These are phyloP conservation scores for Leptinotarsa lineolata DNA, from an alignment of 1,140 invertebrate species.

Conservation along the genomic window DNA sequence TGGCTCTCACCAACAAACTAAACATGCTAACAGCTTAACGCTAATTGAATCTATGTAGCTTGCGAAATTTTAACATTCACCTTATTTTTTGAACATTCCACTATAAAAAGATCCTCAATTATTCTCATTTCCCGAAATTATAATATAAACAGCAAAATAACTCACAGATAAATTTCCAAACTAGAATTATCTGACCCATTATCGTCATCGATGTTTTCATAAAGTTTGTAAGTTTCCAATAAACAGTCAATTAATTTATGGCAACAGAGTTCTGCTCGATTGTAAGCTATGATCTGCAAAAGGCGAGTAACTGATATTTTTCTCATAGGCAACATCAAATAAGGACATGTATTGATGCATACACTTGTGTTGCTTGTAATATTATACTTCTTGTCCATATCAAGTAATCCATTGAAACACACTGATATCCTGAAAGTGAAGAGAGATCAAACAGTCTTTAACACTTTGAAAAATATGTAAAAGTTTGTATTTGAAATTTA, in stretches of 20 bases:
- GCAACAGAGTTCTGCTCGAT: conserved; percentile 59
- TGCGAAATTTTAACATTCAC: too few relatives aligned
- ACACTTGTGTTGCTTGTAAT: conserved; percentile 50
- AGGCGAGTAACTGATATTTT: conserved; percentile 62
- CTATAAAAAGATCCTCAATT: too few relatives aligned
- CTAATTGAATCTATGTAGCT: too few relatives aligned
- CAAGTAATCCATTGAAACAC: conserved; percentile 42
- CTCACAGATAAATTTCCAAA: conserved; percentile 60
- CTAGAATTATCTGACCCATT: conserved; percentile 61
- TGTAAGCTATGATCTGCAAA: conserved; percentile 59
- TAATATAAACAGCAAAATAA: neutral
- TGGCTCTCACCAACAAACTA: too few relatives aligned
- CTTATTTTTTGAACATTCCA: too few relatives aligned
- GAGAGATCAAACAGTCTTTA: too few relatives aligned
- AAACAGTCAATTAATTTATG: conserved; percentile 61
- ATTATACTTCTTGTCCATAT: conserved; percentile 46
- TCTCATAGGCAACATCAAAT: conserved; percentile 60
- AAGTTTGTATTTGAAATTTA: too few relatives aligned
- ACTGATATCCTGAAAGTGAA: conserved; percentile 41
- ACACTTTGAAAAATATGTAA: too few relatives aligned
- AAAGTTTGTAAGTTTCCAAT: conserved; percentile 53
- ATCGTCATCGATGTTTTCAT: conserved; percentile 52
- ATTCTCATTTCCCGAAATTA: neutral
- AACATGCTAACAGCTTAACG: too few relatives aligned
- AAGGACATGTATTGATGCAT: conserved; percentile 63